These are phyloP conservation scores for Cyprinodon diabolis DNA, from an alignment of 2,797 vertebrate genomes.

Conservation along the genomic window DNA sequence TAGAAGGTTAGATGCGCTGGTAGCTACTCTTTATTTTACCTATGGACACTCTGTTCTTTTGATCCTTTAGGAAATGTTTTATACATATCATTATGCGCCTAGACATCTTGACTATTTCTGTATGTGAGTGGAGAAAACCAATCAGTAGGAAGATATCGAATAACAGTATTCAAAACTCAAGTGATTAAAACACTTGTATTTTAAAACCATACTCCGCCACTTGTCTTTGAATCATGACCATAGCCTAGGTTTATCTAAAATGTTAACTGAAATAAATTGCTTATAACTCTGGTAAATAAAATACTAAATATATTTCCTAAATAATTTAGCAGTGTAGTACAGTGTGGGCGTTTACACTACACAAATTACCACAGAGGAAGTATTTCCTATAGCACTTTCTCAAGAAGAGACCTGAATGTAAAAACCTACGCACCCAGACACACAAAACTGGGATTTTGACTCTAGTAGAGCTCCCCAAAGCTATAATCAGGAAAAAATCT, in stretches of 20 bases:
- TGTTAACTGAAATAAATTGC: not conserved
- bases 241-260: not conserved
- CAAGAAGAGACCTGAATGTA: not conserved
- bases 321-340: not conserved
- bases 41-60: not conserved
- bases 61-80: too few relatives aligned
- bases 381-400: conserved; percentile 44
- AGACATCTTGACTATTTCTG: too few relatives aligned
- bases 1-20: too few relatives aligned
- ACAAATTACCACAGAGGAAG: conserved; percentile 15
- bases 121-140: too few relatives aligned
- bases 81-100: too few relatives aligned
- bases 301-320: not conserved
- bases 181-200: too few relatives aligned
- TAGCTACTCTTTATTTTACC: not conserved
- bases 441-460: conserved; percentile 38
- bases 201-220: too few relatives aligned
- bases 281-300: not conserved
- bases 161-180: too few relatives aligned
- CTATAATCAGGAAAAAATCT: conserved; percentile 5
- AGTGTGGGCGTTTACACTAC: not conserved
- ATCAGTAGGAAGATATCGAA: too few relatives aligned
- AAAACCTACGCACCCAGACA: conserved; percentile 1
- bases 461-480: conserved; percentile 37
- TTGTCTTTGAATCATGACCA: too few relatives aligned